Evolutionary conservation across 2,888 invertebrate species (phyloP).

Genomic region (Dendrolimus houi): DNA sequence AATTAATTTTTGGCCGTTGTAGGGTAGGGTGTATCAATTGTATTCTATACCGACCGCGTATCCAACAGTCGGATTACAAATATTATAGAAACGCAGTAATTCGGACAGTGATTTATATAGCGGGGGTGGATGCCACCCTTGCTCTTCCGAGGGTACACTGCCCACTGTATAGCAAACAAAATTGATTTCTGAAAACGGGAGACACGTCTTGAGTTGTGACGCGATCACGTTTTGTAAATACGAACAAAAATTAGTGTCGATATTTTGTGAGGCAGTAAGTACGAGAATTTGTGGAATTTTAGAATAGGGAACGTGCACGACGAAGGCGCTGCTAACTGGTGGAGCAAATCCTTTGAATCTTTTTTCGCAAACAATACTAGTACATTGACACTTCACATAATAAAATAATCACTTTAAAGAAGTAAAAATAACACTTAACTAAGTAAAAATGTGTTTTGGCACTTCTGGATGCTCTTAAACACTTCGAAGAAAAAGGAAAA

Average conservation of each 20-base stretch:
- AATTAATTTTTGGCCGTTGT: conserved; percentile 44
- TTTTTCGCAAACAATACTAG: too few species aligned
- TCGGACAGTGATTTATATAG: conserved; percentile 75
- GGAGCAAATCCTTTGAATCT: too few species aligned
- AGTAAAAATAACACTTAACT: too few species aligned
- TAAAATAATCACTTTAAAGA: too few species aligned
- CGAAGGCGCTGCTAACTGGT: too few species aligned
- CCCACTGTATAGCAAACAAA: conserved; percentile 56
- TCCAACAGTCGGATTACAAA: conserved; percentile 51
- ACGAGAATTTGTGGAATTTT: not conserved
- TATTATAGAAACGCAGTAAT: conserved; percentile 70
- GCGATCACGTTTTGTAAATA: conserved; percentile 17
- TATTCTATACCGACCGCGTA: conserved; percentile 43
- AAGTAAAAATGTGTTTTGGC: too few species aligned
- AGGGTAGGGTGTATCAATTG: conserved; percentile 48
- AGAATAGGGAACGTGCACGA: too few species aligned
- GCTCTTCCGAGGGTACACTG: conserved; percentile 33
- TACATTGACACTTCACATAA: too few species aligned
- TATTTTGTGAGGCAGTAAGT: not conserved
- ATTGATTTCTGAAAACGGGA: conserved; percentile 68
- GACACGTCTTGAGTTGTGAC: conserved; percentile 45
- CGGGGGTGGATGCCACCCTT: conserved; percentile 67
- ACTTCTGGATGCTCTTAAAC: too few species aligned
- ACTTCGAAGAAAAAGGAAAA: too few species aligned
- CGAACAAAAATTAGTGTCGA: conserved; percentile 2